Percentiles rank a stretch among this genome's conserved stretches.
phyloP scores from a whole-genome alignment of 2,888 invertebrate genomes.

The Adelphocoris suturalis region DNA sequence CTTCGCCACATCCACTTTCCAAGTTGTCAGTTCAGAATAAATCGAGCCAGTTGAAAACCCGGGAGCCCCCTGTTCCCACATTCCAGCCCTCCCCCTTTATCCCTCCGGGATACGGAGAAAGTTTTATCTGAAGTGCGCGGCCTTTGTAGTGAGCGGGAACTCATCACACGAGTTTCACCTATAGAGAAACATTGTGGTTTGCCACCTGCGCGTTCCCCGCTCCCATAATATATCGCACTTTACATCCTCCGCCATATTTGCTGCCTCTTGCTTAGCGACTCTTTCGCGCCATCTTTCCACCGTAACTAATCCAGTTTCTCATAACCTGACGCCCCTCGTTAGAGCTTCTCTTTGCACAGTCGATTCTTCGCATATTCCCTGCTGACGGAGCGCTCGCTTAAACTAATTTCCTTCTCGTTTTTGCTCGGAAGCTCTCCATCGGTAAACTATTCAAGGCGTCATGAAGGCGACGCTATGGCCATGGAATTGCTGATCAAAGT shows the following conservation, averaged over 20 bases:
- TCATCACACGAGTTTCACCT: constrained; percentile 17
- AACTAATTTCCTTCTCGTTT: constrained; percentile 25
- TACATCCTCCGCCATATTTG: constrained; percentile 24
- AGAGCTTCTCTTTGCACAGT: constrained; percentile 15
- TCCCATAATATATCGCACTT: constrained; percentile 31
- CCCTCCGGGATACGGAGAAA: not conserved
- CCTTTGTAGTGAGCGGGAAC: constrained; percentile 22
- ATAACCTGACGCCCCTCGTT: constrained; percentile 15
- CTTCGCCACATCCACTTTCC: not conserved
- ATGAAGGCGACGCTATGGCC: not conserved
- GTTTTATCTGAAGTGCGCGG: constrained; percentile 8
- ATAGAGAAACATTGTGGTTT: constrained; percentile 37
- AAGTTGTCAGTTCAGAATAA: constrained; percentile 10
- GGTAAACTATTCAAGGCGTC: constrained; percentile 21
- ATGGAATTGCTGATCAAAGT: constrained; percentile 8
- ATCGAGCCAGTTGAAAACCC: constrained; percentile 12
- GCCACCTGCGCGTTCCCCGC: constrained; percentile 14
- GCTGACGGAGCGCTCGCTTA: not conserved
- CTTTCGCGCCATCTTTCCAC: constrained; percentile 28
- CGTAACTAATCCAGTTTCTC: constrained; percentile 26
- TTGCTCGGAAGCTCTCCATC: constrained; percentile 7
- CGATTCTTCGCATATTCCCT: constrained; percentile 14
- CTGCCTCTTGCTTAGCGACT: constrained; percentile 3
- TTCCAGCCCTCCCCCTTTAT: not conserved
- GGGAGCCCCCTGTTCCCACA: not conserved